Evolutionary conservation across 2,113 vertebrate species (phyloP).

Genomic region (Geococcyx californianus): DNA sequence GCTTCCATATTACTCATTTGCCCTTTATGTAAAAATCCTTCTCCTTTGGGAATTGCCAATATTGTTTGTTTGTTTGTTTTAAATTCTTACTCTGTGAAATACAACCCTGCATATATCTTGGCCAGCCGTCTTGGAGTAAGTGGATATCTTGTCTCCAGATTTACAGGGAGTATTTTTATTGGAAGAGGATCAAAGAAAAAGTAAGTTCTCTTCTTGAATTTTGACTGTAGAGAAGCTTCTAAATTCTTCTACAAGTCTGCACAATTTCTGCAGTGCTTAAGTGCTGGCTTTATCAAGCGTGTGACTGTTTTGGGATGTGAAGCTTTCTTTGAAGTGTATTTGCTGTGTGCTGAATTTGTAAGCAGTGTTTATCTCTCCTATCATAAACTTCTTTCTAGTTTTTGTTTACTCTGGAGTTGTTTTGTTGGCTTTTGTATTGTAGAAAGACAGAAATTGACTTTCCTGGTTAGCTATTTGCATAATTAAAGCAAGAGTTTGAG

Average conservation of each 20-base stretch:
- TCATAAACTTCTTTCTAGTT: not conserved
- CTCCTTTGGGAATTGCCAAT: not conserved
- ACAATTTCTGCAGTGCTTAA: not conserved
- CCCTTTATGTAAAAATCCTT: not conserved
- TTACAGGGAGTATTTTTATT: slow-evolving; percentile 98
- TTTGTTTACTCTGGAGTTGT: not conserved
- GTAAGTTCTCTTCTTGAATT: slow-evolving; percentile 77
- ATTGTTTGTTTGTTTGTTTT: slow-evolving; percentile 70
- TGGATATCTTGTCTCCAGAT: slow-evolving; percentile 97
- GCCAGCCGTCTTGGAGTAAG: slow-evolving; percentile 93
- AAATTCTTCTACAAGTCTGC: not conserved
- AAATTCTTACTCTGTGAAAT: slow-evolving; percentile 96
- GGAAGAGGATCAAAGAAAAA: slow-evolving; percentile 95
- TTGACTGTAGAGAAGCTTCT: slow-evolving; percentile 17
- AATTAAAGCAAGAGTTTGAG: not conserved
- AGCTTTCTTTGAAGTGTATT: not conserved
- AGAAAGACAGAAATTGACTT: not conserved
- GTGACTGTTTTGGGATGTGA: not conserved
- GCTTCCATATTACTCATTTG: not conserved
- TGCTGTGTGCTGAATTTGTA: not conserved
- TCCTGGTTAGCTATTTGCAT: not conserved
- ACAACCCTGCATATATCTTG: slow-evolving; percentile 94
- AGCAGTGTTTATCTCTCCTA: not conserved
- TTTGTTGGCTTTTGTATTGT: not conserved
- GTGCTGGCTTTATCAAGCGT: not conserved